phyloP scores from a whole-genome alignment of 2,797 vertebrate species.

The Peromyscus eremicus region DNA sequence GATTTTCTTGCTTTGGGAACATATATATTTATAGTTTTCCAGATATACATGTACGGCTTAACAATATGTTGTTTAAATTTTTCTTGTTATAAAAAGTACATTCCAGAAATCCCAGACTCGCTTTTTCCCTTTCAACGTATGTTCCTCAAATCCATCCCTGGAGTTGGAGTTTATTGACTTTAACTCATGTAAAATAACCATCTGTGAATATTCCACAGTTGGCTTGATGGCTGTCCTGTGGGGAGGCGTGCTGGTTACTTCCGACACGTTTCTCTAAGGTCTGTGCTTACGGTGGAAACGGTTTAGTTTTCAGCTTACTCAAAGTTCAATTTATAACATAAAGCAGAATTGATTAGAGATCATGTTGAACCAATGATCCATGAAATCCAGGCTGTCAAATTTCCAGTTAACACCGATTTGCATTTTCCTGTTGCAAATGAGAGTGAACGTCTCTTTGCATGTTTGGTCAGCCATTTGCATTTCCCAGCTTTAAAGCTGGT shows the following conservation, averaged over 20 bases:
- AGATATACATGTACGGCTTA: constrained; percentile 29
- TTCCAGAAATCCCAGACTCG: constrained; percentile 48
- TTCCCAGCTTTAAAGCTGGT: background rate
- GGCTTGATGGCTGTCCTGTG: background rate
- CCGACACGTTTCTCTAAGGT: background rate
- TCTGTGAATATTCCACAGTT: background rate
- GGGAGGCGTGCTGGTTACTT: background rate
- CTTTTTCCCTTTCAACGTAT: constrained; percentile 23
- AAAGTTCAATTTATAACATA: background rate
- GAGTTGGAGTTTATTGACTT: background rate
- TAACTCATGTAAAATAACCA: background rate
- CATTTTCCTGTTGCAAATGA: background rate
- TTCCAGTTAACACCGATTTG: constrained; percentile 6
- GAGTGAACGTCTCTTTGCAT: background rate
- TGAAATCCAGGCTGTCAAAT: background rate
- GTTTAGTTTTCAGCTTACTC: background rate
- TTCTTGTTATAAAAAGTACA: constrained; percentile 56
- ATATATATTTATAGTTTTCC: constrained; percentile 29
- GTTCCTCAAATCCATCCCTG: background rate
- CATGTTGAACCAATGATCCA: background rate
- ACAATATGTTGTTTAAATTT: constrained; percentile 69
- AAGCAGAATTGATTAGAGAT: constrained; percentile 1
- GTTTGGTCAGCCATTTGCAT: background rate
- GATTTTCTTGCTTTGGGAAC: constrained; percentile 16
- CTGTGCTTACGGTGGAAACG: background rate